Percentiles rank a stretch among this genome's conserved stretches.
phyloP scores from a whole-genome alignment of 2,797 vertebrate genomes.

The Pyrrhura leucotis region DNA sequence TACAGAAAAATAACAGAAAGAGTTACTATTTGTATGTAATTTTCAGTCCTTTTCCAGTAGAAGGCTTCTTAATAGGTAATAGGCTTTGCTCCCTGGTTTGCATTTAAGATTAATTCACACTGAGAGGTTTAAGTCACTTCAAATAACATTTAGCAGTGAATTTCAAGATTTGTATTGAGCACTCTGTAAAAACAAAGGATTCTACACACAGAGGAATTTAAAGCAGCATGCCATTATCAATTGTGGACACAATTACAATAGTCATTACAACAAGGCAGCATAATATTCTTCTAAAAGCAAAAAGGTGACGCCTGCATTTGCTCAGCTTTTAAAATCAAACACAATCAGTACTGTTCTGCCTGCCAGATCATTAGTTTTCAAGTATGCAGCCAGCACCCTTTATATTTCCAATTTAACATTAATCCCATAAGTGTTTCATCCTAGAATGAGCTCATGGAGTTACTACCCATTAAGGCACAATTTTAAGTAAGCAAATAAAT shows the following conservation, averaged over 20 bases:
- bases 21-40: background rate
- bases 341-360: constrained; percentile 10
- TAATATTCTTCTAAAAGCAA: constrained; percentile 15
- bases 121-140: constrained; percentile 46
- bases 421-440: background rate
- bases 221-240: background rate
- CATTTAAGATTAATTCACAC: constrained; percentile 51
- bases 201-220: background rate
- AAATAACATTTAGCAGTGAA: constrained; percentile 27
- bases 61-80: background rate
- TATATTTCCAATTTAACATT: constrained; percentile 9
- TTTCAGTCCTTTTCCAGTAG: background rate
- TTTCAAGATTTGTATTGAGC: constrained; percentile 36
- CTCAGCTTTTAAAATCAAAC: constrained; percentile 49
- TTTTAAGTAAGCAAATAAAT: constrained; percentile 18
- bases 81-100: constrained; percentile 2
- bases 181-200: constrained; percentile 51
- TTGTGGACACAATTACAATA: constrained; percentile 50
- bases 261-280: background rate
- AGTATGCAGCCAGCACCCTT: background rate
- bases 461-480: background rate
- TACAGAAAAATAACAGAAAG: background rate
- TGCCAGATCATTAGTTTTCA: background rate
- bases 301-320: constrained; percentile 21
- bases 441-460: background rate